Evolutionary conservation across 2,797 vertebrate genomes (phyloP).

Genomic region (Pseudomugil tenellus): DNA sequence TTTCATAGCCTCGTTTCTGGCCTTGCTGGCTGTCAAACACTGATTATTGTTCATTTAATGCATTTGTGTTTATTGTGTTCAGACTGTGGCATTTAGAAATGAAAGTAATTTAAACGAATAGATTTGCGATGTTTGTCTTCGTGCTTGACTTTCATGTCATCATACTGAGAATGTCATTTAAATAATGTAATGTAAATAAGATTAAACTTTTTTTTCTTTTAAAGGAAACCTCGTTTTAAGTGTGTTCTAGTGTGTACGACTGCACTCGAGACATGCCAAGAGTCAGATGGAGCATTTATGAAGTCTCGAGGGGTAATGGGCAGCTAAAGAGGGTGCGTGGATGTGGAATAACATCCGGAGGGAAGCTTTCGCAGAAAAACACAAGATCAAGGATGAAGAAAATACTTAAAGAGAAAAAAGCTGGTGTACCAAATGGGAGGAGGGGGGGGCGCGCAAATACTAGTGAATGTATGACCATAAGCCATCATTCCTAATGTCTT

Average conservation of each 20-base stretch:
- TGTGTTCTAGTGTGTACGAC: constrained; percentile 20
- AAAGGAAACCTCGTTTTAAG: not conserved
- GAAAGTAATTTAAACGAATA: not conserved
- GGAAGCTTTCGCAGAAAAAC: constrained; percentile 31
- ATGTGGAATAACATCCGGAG: constrained; percentile 53
- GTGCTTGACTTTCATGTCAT: not conserved
- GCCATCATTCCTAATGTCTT: constrained; percentile 35
- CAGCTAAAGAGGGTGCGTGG: constrained; percentile 41
- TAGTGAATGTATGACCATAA: constrained; percentile 12
- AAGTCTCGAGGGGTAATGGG: constrained; percentile 40
- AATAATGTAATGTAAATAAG: too few species aligned
- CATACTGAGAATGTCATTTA: not conserved
- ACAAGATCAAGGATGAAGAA: constrained; percentile 26
- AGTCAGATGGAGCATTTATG: constrained; percentile 30
- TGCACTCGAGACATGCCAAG: constrained; percentile 18
- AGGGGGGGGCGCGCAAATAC: not conserved
- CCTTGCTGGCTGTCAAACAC: not conserved
- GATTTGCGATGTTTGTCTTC: not conserved
- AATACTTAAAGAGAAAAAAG: constrained; percentile 17
- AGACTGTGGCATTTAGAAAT: not conserved
- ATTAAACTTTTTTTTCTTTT: not conserved
- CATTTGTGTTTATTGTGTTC: not conserved
- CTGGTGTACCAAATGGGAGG: constrained; percentile 1
- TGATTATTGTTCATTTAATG: not conserved
- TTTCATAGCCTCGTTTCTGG: not conserved